Percentiles rank a stretch among this genome's conserved stretches.
These are phyloP conservation scores for Onthophagus taurus DNA, from an alignment of 1,140 invertebrate genomes.

Conservation along the genomic window DNA sequence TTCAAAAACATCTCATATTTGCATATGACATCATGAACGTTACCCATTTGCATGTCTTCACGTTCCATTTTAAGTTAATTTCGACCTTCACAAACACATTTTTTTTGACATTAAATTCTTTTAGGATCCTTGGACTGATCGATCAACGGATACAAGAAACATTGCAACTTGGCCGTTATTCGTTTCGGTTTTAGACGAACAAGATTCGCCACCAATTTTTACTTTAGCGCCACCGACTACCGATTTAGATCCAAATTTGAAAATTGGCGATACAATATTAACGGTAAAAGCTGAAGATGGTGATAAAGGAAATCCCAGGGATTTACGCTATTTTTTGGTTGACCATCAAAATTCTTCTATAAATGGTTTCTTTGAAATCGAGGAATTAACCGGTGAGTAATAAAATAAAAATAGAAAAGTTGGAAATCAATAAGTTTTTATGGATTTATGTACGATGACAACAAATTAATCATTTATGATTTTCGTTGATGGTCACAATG, in stretches of 20 bases:
- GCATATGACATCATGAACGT: too few relatives aligned
- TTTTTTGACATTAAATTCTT: constrained; percentile 13
- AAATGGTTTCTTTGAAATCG: constrained; percentile 77
- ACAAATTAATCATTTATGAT: too few relatives aligned
- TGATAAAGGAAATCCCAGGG: constrained; percentile 71
- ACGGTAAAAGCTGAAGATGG: constrained; percentile 79
- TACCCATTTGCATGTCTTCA: too few relatives aligned
- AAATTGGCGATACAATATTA: constrained; percentile 54
- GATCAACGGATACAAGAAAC: constrained; percentile 70
- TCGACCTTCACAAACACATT: too few relatives aligned
- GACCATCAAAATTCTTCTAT: constrained; percentile 78
- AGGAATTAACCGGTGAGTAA: constrained; percentile 63
- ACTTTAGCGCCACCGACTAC: constrained; percentile 71
- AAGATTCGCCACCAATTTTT: constrained; percentile 79
- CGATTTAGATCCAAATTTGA: constrained; percentile 50
- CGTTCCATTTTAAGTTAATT: too few relatives aligned
- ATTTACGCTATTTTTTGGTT: constrained; percentile 72
- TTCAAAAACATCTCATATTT: too few relatives aligned
- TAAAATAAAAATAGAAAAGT: too few relatives aligned
- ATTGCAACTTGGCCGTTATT: constrained; percentile 71
- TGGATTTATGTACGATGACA: too few relatives aligned
- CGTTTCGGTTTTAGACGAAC: constrained; percentile 73
- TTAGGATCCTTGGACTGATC: constrained; percentile 76
- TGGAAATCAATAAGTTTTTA: too few relatives aligned
- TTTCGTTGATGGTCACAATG: too few relatives aligned